Evolutionary conservation across 2,888 invertebrate species (phyloP).

Genomic region (Thumatha senex): DNA sequence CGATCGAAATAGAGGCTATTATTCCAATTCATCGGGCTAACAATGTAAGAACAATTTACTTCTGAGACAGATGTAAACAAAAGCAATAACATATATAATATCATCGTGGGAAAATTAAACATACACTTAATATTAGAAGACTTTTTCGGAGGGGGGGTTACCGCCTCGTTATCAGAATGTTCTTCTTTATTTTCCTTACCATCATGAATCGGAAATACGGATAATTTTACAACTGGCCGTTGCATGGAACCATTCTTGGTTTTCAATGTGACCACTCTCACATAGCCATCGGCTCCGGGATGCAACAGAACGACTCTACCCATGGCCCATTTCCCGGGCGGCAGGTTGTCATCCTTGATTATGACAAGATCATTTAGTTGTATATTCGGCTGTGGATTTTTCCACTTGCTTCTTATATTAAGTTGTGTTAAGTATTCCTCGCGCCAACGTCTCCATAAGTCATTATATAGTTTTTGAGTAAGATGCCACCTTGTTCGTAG

Average conservation of each 20-base stretch:
- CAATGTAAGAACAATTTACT: too few relatives aligned
- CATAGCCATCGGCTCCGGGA: not conserved
- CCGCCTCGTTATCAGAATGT: too few relatives aligned
- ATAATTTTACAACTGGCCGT: not conserved
- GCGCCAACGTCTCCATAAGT: conserved; percentile 1
- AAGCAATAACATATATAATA: too few relatives aligned
- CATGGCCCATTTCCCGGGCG: conserved; percentile 2
- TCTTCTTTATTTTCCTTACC: not conserved
- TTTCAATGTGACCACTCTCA: conserved; percentile 1
- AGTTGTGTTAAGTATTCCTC: conserved; percentile 3
- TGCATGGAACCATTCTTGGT: conserved; percentile 1
- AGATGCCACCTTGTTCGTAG: conserved; percentile 1
- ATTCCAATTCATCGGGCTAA: too few relatives aligned
- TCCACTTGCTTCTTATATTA: not conserved
- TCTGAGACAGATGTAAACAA: too few relatives aligned
- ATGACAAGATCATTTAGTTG: not conserved
- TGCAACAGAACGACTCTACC: not conserved
- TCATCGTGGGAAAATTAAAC: too few relatives aligned
- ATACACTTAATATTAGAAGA: too few relatives aligned
- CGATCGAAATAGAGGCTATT: too few relatives aligned
- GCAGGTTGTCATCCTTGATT: not conserved
- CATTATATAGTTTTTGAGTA: not conserved
- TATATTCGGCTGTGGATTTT: not conserved
- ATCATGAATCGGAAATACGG: not conserved
- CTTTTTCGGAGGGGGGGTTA: too few relatives aligned